These are phyloP conservation scores for Spilosoma lubricipeda DNA, from an alignment of 2,888 invertebrate species.

Conservation along the genomic window DNA sequence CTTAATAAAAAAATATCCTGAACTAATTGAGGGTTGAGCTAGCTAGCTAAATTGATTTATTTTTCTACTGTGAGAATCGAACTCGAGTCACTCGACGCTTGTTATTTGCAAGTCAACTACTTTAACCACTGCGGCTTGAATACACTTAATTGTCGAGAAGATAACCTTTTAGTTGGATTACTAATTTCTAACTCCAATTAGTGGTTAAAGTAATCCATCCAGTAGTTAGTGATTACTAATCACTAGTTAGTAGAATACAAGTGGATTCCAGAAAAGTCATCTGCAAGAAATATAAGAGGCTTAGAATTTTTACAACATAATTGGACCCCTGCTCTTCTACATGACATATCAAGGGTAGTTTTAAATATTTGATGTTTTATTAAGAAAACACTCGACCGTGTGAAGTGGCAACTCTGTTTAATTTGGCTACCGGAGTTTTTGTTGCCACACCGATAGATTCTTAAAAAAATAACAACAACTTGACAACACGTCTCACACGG, in stretches of 20 bases:
- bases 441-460: constrained; percentile 5
- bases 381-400: constrained; percentile 61
- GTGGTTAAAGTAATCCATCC: too few species aligned
- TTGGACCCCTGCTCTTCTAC: constrained; percentile 22
- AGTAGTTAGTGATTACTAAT: too few species aligned
- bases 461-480: background rate
- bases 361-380: constrained; percentile 58
- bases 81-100: too few species aligned
- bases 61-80: too few species aligned
- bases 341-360: constrained; percentile 15
- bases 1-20: background rate
- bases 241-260: background rate
- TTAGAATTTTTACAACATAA: constrained; percentile 15
- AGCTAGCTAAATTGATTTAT: too few species aligned
- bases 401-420: constrained; percentile 55
- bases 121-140: too few species aligned
- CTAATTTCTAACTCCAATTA: too few species aligned
- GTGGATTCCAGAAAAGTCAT: background rate
- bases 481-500: background rate
- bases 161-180: too few species aligned
- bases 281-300: background rate
- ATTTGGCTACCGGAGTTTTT: constrained; percentile 66
- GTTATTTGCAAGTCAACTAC: too few species aligned
- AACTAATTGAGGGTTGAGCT: too few species aligned
- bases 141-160: too few species aligned